phyloP scores from a whole-genome alignment of 2,888 invertebrate species.

The Pocota personata region DNA sequence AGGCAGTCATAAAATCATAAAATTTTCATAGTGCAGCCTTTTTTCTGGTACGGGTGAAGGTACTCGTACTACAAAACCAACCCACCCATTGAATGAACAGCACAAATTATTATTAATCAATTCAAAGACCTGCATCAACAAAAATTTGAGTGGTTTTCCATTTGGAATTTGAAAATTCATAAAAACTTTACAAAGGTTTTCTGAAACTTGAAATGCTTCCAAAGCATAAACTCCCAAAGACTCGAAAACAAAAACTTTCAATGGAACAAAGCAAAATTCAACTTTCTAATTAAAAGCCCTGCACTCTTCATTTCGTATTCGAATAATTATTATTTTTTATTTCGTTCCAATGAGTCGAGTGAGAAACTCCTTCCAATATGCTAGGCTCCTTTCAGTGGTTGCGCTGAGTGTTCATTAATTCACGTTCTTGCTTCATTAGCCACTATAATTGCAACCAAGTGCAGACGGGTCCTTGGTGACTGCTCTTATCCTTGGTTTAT shows the following conservation, averaged over 20 bases:
- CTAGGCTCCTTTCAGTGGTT: not conserved
- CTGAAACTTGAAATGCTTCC: not conserved
- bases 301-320: not conserved
- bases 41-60: too few species aligned
- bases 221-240: not conserved
- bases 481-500: not conserved
- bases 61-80: too few species aligned
- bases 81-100: not conserved
- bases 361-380: not conserved
- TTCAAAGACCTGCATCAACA: not conserved
- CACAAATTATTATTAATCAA: not conserved
- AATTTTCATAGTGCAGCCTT: too few species aligned
- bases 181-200: not conserved
- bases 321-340: not conserved
- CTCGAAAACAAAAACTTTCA: not conserved
- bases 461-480: constrained; percentile 4
- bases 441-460: constrained; percentile 54
- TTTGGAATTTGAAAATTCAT: not conserved
- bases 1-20: too few species aligned
- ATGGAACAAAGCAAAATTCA: constrained; percentile 3
- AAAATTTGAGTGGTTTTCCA: not conserved
- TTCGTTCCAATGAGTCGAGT: not conserved
- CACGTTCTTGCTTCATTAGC: constrained; percentile 60
- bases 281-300: constrained; percentile 25
- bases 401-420: constrained; percentile 55